Base-by-base conservation (phyloP, 2,113 vertebrate genomes). In the Chaetops frenatus region DNA sequence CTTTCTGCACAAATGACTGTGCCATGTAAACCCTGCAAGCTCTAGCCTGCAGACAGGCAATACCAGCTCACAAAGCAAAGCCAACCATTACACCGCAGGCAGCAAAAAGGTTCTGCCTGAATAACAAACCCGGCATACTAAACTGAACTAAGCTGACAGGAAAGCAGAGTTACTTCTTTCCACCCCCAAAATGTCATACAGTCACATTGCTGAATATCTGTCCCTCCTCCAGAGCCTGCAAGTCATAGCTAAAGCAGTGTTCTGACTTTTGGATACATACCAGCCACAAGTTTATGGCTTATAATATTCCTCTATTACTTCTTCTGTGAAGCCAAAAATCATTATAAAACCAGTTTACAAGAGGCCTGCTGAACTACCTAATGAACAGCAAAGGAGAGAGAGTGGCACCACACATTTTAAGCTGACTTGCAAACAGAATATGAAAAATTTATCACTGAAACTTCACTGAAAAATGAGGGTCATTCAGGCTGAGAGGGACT, bases 151-250 rank as follows among this genome's bases (percentile, higher is more conserved):
- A 82, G 71, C 20, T 93, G 84, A 85, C 64, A 90, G 42, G 47
- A 91, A 94, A 66, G 50, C 54, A 83, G 53, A 91, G 24, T 78
- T 90, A 82, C 22, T 93, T 81, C 58, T 74, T 89, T 87, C 91
- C 87, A 86, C 85, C 84, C 58, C 67, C 79, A 92, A 94, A 95
- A 95, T 77, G 90, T 82, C 84, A 92, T 73, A 74, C 12, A 82
- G 73, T 65, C 48, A 87, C 66, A 54, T 82, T 69, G 74, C 69
- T 33, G n/a, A 91, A 50, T 47, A 83, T 31, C 71, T 81, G 8
- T 38, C n/a, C 70, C 72, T 85, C 88, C 88, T 62, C 81, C 84
- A 81, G 61, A 85, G 28, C 82, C 58, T 73, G 50, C 44, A 96
- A 95, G 78, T 91, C 86, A 94, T 20, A 57, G 23, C 78, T 89